Evolutionary conservation across 2,797 vertebrate genomes (phyloP).

Genomic region (Clamator glandarius): DNA sequence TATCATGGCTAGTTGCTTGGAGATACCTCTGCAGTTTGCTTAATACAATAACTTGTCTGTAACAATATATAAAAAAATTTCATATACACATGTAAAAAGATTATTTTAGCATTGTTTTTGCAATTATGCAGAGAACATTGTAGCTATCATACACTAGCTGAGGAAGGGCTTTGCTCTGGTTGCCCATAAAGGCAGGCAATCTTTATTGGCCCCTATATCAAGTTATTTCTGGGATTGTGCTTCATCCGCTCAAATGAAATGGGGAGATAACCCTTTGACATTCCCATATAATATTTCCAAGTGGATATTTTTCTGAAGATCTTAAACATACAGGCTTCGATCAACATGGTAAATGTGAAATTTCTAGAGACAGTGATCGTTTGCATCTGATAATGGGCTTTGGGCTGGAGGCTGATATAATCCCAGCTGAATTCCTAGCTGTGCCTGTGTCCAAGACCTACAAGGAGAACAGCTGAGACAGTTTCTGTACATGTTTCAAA

Average conservation of each 20-base stretch:
- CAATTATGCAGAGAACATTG: background rate
- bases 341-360: background rate
- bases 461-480: background rate
- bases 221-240: background rate
- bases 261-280: background rate
- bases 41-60: conserved; percentile 60
- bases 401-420: background rate
- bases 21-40: conserved; percentile 41
- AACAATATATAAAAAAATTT: background rate
- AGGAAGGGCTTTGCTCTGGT: background rate
- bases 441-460: background rate
- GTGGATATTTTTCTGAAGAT: background rate
- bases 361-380: background rate
- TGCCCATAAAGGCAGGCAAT: background rate
- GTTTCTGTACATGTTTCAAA: background rate
- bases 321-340: background rate
- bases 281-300: background rate
- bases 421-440: background rate
- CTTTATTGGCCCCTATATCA: background rate
- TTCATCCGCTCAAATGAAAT: background rate
- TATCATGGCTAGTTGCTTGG: conserved; percentile 39
- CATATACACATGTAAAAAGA: background rate
- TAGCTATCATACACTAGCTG: background rate
- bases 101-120: background rate
- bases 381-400: background rate